Conservation (phyloP, 2,797 vertebrate species). For the Momotus momota region DNA sequence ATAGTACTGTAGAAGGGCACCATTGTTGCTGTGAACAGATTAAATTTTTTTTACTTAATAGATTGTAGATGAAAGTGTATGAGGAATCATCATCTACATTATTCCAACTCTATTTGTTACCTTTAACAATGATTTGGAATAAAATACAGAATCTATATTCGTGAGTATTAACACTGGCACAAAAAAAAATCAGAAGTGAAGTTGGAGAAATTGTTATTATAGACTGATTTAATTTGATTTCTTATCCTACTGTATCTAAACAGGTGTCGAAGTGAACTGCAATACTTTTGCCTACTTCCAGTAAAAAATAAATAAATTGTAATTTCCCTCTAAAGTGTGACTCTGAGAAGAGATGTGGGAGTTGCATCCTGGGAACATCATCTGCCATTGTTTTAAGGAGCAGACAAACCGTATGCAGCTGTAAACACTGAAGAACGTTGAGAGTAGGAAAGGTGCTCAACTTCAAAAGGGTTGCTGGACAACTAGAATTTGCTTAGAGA, state of each 20-base stretch:
- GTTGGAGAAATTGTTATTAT: neutral
- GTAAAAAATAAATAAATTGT: neutral
- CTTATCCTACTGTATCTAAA: neutral
- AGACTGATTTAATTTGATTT: neutral
- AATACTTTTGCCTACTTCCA: neutral
- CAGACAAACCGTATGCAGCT: neutral
- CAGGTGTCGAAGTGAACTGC: neutral
- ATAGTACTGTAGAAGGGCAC: neutral
- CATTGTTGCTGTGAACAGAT: neutral
- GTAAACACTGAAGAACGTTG: neutral
- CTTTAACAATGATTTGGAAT: slow-evolving; percentile 7
- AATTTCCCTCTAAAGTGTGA: neutral
- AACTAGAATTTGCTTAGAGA: neutral
- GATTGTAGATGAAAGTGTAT: neutral
- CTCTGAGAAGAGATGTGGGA: neutral
- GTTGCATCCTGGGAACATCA: neutral
- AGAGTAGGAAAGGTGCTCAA: neutral
- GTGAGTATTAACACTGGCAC: neutral
- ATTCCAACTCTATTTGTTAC: neutral
- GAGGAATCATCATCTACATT: neutral
- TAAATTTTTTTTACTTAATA: neutral
- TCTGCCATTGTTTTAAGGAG: neutral
- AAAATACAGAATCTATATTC: slow-evolving; percentile 18
- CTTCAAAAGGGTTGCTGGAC: neutral
- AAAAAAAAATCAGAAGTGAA: neutral